phyloP scores from a whole-genome alignment of 2,888 invertebrate genomes.

The Rhamphomyia laevipes region DNA sequence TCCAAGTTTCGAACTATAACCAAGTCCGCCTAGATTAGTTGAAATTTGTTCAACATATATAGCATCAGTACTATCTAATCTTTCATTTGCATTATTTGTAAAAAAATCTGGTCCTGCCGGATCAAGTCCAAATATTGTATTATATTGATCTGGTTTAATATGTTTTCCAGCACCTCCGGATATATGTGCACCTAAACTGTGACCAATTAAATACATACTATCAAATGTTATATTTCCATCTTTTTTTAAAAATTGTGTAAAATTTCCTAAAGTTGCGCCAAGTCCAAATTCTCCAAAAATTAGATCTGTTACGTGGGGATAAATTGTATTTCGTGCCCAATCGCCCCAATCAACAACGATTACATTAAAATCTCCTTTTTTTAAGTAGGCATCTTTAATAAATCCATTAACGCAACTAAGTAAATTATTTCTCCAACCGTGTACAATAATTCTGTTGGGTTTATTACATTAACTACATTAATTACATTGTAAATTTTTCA shows the following conservation, averaged over 20 bases:
- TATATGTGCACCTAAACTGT: conserved; percentile 38
- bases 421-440: conserved; percentile 32
- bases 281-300: conserved; percentile 22
- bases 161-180: conserved; percentile 34
- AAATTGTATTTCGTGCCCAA: conserved; percentile 19
- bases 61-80: not conserved
- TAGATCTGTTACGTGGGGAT: conserved; percentile 24
- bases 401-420: conserved; percentile 27
- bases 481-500: not conserved
- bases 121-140: conserved; percentile 34
- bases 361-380: conserved; percentile 23
- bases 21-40: conserved; percentile 1
- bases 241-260: conserved; percentile 27
- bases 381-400: conserved; percentile 26
- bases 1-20: not conserved
- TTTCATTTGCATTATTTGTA: conserved; percentile 20
- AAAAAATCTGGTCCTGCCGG: conserved; percentile 36
- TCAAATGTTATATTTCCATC: conserved; percentile 22
- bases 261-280: conserved; percentile 25
- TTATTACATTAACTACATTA: conserved; percentile 2
- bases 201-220: conserved; percentile 34
- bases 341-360: conserved; percentile 32
- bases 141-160: conserved; percentile 23
- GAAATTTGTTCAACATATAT: conserved; percentile 6
- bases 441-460: conserved; percentile 24